phyloP scores from a whole-genome alignment of 2,797 vertebrate species.

The Tokudaia muenninki region DNA sequence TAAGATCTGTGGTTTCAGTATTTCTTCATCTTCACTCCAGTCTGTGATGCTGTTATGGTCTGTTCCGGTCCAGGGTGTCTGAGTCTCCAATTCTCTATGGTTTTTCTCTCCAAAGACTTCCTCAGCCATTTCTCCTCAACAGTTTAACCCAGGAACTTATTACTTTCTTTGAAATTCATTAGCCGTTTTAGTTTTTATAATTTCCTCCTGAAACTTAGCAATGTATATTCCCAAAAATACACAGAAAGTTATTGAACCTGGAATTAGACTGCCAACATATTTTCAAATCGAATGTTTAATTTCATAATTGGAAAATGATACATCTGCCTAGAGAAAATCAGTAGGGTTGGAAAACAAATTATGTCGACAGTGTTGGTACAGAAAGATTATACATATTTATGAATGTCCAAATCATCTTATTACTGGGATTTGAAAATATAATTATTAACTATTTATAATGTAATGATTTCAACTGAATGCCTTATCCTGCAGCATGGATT shows the following conservation, averaged over 20 bases:
- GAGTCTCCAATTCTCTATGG: background rate
- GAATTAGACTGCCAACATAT: slow-evolving; percentile 77
- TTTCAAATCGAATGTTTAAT: slow-evolving; percentile 80
- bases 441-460: slow-evolving; percentile 75
- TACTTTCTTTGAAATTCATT: background rate
- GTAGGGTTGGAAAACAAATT: slow-evolving; percentile 81
- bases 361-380: slow-evolving; percentile 70
- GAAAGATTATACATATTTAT: slow-evolving; percentile 80
- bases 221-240: slow-evolving; percentile 63
- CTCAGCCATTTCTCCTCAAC: background rate
- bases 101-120: background rate
- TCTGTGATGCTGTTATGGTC: background rate
- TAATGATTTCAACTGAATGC: slow-evolving; percentile 58
- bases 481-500: background rate
- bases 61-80: background rate
- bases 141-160: background rate
- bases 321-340: slow-evolving; percentile 80
- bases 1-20: background rate
- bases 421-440: slow-evolving; percentile 76
- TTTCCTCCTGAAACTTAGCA: slow-evolving; percentile 52
- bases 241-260: slow-evolving; percentile 78
- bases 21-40: background rate
- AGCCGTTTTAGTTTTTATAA: slow-evolving; percentile 62
- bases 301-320: slow-evolving; percentile 83
- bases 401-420: slow-evolving; percentile 79